Evolutionary conservation across 2,113 vertebrate genomes (phyloP), one percentile per base, ranked within the genome.

Genomic region (Mesoclemmys tuberculata): DNA sequence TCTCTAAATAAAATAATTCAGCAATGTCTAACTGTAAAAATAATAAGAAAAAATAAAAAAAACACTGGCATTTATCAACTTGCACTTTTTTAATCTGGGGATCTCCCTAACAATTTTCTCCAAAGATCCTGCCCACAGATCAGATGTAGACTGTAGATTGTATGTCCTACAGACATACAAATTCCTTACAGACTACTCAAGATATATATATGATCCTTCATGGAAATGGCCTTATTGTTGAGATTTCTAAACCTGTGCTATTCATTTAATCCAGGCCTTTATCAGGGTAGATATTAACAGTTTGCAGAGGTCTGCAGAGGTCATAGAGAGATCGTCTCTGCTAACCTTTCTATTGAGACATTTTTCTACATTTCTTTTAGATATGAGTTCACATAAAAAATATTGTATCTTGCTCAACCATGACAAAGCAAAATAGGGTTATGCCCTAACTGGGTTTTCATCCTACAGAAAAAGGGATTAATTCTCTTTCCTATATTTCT

Each of bases 161-260:
- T 2, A 0, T 0, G 10, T 4, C 54, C 78, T n/a, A 82, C 81
- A 84, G 51, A 90, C 84, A 74, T 22, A 22, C 0, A 0, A 35
- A 29, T 1, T 44, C 84, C 75, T 90, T 84, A 90, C 24, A 71
- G 26, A 18, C 48, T 87, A 35, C 21, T 91, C 11, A 11, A 77
- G 4, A 19, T 52, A 56, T 10, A 56, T 10, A 46, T 9, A 86
- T 0, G 1, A 2, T 56, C 21, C 84, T 81, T 79, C 44, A 79
- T 91, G 88, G 9, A 84, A 3, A 3, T 31, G 8, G 8, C 4
- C 6, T 75, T 5, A 75, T 82, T 22, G 77, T 82, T 31, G 83
- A 86, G 18, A 82, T 88, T 91, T 77, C 54, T 31, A 90, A 54
- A 38, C 6, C 31, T 48, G 4, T 51, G 52, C 58, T 16, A 21